phyloP scores from a whole-genome alignment of 2,888 invertebrate species.

The Oxytorus armatus region DNA sequence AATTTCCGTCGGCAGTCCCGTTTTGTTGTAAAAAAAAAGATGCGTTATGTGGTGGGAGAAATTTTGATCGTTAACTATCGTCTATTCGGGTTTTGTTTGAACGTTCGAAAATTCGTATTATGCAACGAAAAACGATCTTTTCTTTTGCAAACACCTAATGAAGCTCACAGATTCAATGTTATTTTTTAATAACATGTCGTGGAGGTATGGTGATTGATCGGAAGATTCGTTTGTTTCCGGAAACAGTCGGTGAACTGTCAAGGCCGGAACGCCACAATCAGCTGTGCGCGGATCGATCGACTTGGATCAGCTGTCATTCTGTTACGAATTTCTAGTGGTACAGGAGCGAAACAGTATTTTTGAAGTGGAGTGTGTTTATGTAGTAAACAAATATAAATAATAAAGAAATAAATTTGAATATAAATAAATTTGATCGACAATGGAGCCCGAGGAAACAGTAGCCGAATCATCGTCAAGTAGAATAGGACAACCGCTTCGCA shows the following conservation, averaged over 20 bases:
- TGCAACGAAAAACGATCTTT: neutral
- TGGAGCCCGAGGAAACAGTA: slow-evolving; percentile 64
- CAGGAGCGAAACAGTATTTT: no score
- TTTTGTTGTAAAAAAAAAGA: neutral
- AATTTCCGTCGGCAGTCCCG: slow-evolving; percentile 36
- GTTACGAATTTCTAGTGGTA: neutral
- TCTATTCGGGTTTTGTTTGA: no score
- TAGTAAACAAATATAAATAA: no score
- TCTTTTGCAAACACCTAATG: neutral
- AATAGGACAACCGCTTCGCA: slow-evolving; percentile 61
- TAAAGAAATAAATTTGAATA: no score
- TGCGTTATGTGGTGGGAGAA: no score
- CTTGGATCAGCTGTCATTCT: slow-evolving; percentile 36
- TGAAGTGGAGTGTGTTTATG: no score
- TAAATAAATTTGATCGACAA: neutral
- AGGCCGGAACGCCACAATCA: slow-evolving; percentile 14
- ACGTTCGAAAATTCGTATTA: no score
- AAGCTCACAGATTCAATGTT: no score
- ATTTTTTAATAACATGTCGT: no score
- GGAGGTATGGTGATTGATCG: no score
- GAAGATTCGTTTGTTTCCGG: slow-evolving; percentile 13
- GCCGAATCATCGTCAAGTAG: slow-evolving; percentile 50
- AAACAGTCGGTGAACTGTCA: slow-evolving; percentile 49
- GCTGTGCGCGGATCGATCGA: slow-evolving; percentile 12
- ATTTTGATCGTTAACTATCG: no score